phyloP scores from a whole-genome alignment of 2,888 invertebrate species.

The Philhelius pedissequus region DNA sequence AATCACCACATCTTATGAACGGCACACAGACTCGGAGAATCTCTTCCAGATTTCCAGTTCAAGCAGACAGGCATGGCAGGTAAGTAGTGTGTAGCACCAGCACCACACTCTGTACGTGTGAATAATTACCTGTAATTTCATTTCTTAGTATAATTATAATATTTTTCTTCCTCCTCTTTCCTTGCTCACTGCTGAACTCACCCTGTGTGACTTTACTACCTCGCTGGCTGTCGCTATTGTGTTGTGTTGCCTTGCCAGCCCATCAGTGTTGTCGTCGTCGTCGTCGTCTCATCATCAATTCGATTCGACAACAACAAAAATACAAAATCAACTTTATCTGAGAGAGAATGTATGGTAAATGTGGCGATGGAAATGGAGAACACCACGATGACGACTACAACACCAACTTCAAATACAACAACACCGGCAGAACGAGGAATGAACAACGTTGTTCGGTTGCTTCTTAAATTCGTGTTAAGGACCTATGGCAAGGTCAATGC shows the following conservation, averaged over 20 bases:
- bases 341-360: conserved; percentile 33
- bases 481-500: conserved; percentile 72
- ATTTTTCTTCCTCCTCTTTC: not conserved
- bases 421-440: conserved; percentile 19
- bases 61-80: not conserved
- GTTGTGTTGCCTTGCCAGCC: conserved; percentile 15
- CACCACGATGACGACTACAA: not conserved
- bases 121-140: conserved; percentile 67
- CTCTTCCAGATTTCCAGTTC: not conserved
- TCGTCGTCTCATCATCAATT: not conserved
- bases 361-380: not conserved
- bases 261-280: conserved; percentile 36
- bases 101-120: conserved; percentile 40
- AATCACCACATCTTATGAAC: not conserved
- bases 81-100: not conserved
- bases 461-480: conserved; percentile 61
- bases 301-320: conserved; percentile 9
- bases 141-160: conserved; percentile 58
- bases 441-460: conserved; percentile 11
- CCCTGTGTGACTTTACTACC: not conserved
- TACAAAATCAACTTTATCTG: not conserved
- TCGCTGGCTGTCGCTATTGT: not conserved
- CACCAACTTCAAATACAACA: conserved; percentile 2
- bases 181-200: not conserved
- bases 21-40: not conserved